A percentile compares a stretch with the other conserved stretches of the same genome.
Evolutionary conservation across 2,797 vertebrate genomes (phyloP).

Genomic region (Lutjanus campechanus): DNA sequence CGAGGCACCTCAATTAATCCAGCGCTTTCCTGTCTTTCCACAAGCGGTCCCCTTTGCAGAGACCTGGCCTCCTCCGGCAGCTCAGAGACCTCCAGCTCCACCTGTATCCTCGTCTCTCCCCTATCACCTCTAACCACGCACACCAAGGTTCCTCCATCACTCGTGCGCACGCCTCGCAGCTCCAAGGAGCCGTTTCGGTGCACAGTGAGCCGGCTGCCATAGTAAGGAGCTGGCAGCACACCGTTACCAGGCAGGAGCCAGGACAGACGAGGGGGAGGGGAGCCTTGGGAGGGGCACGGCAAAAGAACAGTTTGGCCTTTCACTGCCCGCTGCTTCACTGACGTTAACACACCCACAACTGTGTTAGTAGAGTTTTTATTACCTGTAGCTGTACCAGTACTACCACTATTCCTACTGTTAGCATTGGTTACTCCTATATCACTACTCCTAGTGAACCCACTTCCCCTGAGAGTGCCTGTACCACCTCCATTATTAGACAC

Average conservation of each 20-base stretch:
- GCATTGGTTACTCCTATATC: conserved; percentile 19
- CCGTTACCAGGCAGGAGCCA: conserved; percentile 94
- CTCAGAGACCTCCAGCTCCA: conserved; percentile 87
- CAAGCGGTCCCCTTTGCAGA: conserved; percentile 74
- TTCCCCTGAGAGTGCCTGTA: conserved; percentile 40
- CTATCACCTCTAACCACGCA: conserved; percentile 91
- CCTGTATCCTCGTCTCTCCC: conserved; percentile 87
- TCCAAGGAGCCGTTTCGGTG: conserved; percentile 93
- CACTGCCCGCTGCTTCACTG: conserved; percentile 79
- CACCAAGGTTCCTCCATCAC: conserved; percentile 86
- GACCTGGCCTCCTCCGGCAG: conserved; percentile 79
- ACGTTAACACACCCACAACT: conserved; percentile 43
- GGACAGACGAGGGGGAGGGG: conserved; percentile 86
- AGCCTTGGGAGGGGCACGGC: conserved; percentile 89
- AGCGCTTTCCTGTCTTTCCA: conserved; percentile 65
- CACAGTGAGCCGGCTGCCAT: conserved; percentile 90
- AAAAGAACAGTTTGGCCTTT: conserved; percentile 88
- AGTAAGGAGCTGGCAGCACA: conserved; percentile 91
- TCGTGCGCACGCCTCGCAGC: conserved; percentile 83
- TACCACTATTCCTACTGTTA: conserved; percentile 33
- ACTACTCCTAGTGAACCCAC: conserved; percentile 44
- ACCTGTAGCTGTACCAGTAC: conserved; percentile 4
- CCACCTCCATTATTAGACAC: conserved; percentile 42
- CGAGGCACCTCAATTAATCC: conserved; percentile 11
- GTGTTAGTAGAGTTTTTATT: conserved; percentile 44